These are phyloP conservation scores for Phalanger gymnotis DNA, from an alignment of 2,797 vertebrate genomes.

Conservation along the genomic window DNA sequence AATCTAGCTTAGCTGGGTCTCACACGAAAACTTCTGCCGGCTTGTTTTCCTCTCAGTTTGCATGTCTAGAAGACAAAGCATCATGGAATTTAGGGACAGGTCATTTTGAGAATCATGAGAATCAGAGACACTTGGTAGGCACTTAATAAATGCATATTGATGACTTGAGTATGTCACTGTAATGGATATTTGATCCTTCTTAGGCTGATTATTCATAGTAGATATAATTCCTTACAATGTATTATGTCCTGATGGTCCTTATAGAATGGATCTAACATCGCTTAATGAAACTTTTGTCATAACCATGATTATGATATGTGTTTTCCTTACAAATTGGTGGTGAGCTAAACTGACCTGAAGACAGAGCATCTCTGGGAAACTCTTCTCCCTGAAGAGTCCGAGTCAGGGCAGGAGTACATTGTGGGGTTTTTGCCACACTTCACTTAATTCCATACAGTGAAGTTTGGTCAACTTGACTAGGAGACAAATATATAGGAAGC, in stretches of 20 bases:
- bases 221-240: not conserved
- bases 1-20: not conserved
- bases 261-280: not conserved
- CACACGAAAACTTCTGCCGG: not conserved
- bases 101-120: not conserved
- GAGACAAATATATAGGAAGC: not conserved
- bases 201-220: not conserved
- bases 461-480: not conserved
- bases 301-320: not conserved
- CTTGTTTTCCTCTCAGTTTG: not conserved
- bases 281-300: not conserved
- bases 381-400: not conserved
- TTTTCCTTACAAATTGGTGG: not conserved
- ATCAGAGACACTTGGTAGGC: not conserved
- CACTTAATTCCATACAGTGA: not conserved
- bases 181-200: not conserved
- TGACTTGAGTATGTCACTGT: not conserved
- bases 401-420: not conserved
- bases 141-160: not conserved
- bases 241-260: not conserved
- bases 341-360: not conserved
- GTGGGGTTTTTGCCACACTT: not conserved
- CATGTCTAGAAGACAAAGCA: not conserved
- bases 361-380: not conserved
- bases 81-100: not conserved